phyloP scores from a whole-genome alignment of 1,140 invertebrate species.

The Venturia canescens region DNA sequence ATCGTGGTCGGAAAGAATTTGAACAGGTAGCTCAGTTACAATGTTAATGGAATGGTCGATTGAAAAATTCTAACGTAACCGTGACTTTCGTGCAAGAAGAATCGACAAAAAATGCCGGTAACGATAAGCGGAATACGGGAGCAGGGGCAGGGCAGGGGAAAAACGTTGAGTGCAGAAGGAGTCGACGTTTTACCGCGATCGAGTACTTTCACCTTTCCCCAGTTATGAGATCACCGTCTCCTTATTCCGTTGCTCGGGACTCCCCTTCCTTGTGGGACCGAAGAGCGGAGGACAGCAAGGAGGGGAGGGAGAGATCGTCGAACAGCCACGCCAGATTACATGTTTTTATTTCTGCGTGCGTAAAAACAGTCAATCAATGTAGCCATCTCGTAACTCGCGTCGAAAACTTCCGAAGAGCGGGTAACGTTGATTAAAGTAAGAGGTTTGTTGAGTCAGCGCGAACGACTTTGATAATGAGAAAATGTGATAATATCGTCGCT shows the following conservation, averaged over 20 bases:
- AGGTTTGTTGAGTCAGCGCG: no score
- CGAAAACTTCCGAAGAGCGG: no score
- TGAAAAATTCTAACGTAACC: conserved; percentile 67
- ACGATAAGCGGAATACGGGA: neutral
- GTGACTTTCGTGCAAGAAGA: conserved; percentile 59
- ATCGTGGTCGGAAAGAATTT: conserved; percentile 25
- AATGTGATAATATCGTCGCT: no score
- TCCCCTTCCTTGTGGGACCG: neutral
- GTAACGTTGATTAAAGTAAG: no score
- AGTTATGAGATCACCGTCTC: conserved; percentile 73
- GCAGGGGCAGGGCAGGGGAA: neutral
- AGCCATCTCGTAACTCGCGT: no score
- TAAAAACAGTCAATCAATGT: neutral
- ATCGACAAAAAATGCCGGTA: conserved; percentile 17
- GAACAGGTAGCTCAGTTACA: conserved; percentile 25
- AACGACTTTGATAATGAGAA: no score
- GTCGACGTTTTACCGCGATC: conserved; percentile 50
- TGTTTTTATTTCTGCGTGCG: neutral
- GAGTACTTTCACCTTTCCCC: conserved; percentile 75
- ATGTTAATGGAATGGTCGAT: conserved; percentile 47
- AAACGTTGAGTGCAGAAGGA: conserved; percentile 54
- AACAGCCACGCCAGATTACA: neutral
- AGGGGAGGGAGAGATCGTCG: neutral
- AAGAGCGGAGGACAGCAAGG: neutral
- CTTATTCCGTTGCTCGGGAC: conserved; percentile 48